Evolutionary conservation across 2,113 vertebrate species (phyloP), one percentile per base, ranked within the genome.

Genomic region (Paedocypris sp.): DNA sequence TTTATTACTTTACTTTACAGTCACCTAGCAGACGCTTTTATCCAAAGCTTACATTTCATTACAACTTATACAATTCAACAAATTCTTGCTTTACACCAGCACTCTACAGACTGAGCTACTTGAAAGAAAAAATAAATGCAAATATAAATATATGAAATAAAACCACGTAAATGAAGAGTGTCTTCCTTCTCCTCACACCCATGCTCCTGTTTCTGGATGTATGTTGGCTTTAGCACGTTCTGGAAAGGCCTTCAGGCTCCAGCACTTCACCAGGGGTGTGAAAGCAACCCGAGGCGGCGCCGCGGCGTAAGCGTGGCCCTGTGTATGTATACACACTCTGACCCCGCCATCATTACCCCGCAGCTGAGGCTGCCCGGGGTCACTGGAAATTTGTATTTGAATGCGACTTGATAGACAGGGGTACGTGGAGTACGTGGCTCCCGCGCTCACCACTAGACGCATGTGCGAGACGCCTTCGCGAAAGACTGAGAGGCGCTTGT

Each of bases 181-280:
- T 26, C 53, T 69, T 69, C 48, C 41, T 47, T 51, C 58, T 64
- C 26, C 13, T 25, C 38, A 63, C 53, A 62, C 45, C 58, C 66
- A 51, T 22, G 5, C 31, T 64, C 39, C 64, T 25, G 32, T 22
- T 31, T 20, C 6, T 36, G 64, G 49, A n/a, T 3, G 52, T 29
- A 19, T 20, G 39, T 43, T 58, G 31, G 13, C 16, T 32, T 43
- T 58, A 13, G 54, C 38, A 32, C 4, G 54, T 58, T 58, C 43
- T 58, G 1, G 6, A 25, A 29, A n/a, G 19, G 54, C 39, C 25
- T 13, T 19, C 2, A 1, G 15, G 15, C 31, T 42, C 11, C 52
- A 28, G 25, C 23, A 41, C 18, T 10, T 10, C 32, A 4, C 19
- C 8, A 7, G 12, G 19, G 6, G 33, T 5, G 19, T 38, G 32